These are phyloP conservation scores for Mareca strepera DNA, from an alignment of 2,797 vertebrate genomes.

Conservation along the genomic window DNA sequence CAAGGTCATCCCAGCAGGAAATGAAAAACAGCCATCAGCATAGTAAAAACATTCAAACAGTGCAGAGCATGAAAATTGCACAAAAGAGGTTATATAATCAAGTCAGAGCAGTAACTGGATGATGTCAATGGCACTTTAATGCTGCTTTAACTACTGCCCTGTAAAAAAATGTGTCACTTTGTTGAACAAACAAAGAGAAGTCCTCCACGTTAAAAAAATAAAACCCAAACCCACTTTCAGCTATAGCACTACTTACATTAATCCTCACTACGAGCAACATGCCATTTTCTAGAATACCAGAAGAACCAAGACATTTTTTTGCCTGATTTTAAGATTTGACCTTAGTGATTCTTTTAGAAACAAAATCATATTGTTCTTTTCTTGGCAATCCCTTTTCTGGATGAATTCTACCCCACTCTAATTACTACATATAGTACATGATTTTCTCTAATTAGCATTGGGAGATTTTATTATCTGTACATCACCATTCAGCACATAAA, in stretches of 20 bases:
- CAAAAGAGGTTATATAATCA: slow-evolving; percentile 71
- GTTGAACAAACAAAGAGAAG: slow-evolving; percentile 54
- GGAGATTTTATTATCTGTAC: not conserved
- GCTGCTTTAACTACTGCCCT: slow-evolving; percentile 58
- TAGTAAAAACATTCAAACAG: slow-evolving; percentile 74
- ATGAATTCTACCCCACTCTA: not conserved
- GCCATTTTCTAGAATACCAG: not conserved
- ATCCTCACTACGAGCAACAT: not conserved
- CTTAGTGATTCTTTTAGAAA: not conserved
- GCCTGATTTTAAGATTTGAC: not conserved
- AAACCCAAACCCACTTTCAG: not conserved
- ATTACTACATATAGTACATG: not conserved
- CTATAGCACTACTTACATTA: not conserved
- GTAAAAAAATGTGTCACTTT: slow-evolving; percentile 66
- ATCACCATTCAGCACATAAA: not conserved
- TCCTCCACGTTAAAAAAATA: slow-evolving; percentile 29
- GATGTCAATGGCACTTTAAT: slow-evolving; percentile 69
- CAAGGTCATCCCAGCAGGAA: slow-evolving; percentile 76
- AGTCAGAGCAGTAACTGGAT: slow-evolving; percentile 64
- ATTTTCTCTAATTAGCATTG: not conserved
- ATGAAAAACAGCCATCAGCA: slow-evolving; percentile 76
- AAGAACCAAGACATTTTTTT: not conserved
- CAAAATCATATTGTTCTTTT: not conserved
- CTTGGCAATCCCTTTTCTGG: not conserved
- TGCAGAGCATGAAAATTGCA: slow-evolving; percentile 74